Percentiles rank a stretch among this genome's conserved stretches.
These are phyloP conservation scores for Uria lomvia DNA, from an alignment of 2,113 vertebrate genomes.

Conservation along the genomic window DNA sequence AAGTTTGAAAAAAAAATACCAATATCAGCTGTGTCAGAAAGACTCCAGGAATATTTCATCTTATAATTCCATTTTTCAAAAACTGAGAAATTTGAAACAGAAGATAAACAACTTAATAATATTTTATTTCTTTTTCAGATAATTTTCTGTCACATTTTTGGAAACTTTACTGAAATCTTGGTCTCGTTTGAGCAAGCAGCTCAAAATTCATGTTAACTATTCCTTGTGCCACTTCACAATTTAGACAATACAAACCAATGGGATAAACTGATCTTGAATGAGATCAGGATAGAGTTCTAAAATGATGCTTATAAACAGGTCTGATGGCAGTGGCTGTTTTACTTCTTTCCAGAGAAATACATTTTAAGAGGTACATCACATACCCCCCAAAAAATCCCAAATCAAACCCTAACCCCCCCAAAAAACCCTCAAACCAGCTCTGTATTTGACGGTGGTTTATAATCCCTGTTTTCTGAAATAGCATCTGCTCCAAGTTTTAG, in stretches of 20 bases:
- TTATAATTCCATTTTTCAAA: slow-evolving; percentile 12
- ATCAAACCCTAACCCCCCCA: neutral
- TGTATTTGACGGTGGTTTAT: neutral
- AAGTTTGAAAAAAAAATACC: neutral
- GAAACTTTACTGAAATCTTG: neutral
- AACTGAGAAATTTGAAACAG: neutral
- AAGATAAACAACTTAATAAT: neutral
- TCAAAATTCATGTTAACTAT: neutral
- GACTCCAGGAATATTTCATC: neutral
- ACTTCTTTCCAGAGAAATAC: neutral
- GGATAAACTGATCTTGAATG: neutral
- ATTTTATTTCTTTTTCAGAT: slow-evolving; percentile 6
- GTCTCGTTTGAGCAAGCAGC: neutral
- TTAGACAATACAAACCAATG: neutral
- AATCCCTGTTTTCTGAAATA: neutral
- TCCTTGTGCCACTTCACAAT: neutral
- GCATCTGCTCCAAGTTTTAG: neutral
- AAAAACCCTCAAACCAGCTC: neutral
- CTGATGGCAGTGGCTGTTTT: neutral
- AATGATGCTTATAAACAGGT: neutral
- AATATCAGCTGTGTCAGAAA: neutral
- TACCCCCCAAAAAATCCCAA: neutral
- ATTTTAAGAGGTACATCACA: neutral
- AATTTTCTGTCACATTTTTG: neutral
- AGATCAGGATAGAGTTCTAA: neutral